These are phyloP conservation scores for Periophthalmus modestus DNA, from an alignment of 2,113 vertebrate species.

Conservation along the genomic window DNA sequence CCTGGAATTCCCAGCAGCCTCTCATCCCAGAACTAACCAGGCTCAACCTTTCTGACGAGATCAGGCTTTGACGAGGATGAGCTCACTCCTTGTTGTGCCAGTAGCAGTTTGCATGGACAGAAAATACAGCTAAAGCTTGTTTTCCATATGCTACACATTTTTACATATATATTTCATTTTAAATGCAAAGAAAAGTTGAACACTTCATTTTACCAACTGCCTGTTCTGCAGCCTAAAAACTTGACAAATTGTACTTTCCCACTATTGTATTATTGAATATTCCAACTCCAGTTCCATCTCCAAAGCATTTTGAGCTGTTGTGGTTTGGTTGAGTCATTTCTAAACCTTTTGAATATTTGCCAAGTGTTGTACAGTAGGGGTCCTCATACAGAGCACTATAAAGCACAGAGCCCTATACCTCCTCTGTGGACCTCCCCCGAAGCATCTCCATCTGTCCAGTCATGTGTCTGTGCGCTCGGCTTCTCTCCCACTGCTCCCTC, in stretches of 20 bases:
- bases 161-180: no score
- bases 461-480: conserved; percentile 28
- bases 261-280: background rate
- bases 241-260: background rate
- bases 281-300: background rate
- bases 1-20: no score
- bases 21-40: no score
- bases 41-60: no score
- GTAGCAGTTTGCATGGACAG: background rate
- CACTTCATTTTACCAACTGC: no score
- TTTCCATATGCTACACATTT: no score
- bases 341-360: background rate
- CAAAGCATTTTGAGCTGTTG: background rate
- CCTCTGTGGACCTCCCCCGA: conserved; percentile 5
- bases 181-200: no score
- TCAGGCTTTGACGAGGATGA: no score
- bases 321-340: background rate
- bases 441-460: conserved; percentile 30
- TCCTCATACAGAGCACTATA: background rate
- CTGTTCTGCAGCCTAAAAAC: no score
- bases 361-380: background rate
- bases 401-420: conserved; percentile 15
- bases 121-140: background rate
- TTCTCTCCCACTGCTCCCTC: conserved; percentile 26
- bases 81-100: background rate